Percentiles rank a stretch among this genome's conserved stretches.
phyloP scores from a whole-genome alignment of 2,797 vertebrate species.

The Steatocranus sp. region DNA sequence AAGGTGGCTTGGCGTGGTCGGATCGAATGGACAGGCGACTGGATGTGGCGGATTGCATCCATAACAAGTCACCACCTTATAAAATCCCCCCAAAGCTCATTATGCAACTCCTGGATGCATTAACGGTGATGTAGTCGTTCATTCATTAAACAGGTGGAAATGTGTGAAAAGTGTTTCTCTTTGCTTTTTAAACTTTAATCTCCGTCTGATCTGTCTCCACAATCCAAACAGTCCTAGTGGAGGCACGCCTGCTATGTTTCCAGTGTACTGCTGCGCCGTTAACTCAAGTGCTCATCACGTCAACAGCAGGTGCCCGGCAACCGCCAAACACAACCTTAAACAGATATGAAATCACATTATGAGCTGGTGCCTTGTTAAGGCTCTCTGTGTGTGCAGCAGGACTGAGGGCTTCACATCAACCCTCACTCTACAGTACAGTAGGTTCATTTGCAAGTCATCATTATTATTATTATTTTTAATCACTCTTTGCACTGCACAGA shows the following conservation, averaged over 20 bases:
- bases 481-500: not conserved
- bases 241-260: slow-evolving; percentile 25
- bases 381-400: not conserved
- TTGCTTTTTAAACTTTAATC: not conserved
- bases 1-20: not conserved
- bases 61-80: not conserved
- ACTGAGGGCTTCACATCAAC: not conserved
- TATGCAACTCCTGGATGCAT: not conserved
- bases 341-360: not conserved
- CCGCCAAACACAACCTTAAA: not conserved
- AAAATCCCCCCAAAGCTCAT: not conserved
- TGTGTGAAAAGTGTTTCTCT: not conserved
- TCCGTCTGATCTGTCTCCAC: not conserved
- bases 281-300: not conserved
- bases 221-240: slow-evolving; percentile 22
- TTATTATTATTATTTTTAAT: not conserved
- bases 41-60: not conserved
- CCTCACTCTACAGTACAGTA: not conserved
- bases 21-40: not conserved
- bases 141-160: not conserved
- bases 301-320: not conserved
- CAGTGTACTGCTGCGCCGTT: not conserved
- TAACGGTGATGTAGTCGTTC: not conserved
- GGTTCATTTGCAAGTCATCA: not conserved
- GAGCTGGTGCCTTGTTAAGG: not conserved